Conservation (phyloP, 2,888 invertebrate genomes). For the Rhagium mordax region DNA sequence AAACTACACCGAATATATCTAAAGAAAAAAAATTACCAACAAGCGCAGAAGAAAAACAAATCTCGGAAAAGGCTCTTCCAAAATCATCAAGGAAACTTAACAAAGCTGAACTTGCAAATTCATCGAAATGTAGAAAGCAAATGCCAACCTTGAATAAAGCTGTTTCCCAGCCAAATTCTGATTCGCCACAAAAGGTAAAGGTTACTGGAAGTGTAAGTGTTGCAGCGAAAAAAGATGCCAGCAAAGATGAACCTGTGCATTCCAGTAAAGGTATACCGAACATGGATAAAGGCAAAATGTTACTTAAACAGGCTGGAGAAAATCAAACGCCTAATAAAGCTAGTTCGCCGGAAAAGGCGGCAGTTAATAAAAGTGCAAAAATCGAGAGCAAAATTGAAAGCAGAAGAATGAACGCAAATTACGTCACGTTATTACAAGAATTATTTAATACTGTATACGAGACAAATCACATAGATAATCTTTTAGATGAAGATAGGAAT, state of each 20-base stretch:
- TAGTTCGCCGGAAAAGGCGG: neutral
- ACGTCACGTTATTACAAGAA: neutral
- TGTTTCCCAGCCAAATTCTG: neutral
- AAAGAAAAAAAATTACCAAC: neutral
- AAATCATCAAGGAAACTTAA: too few relatives aligned
- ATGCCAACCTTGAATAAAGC: neutral
- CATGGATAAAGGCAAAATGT: neutral
- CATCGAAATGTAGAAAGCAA: too few relatives aligned
- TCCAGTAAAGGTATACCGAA: neutral
- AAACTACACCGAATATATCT: neutral
- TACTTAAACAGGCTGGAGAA: neutral
- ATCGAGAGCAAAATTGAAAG: neutral
- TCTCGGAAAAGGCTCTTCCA: neutral
- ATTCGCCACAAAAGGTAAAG: neutral
- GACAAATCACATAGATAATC: slow-evolving; percentile 21
- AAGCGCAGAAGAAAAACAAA: neutral
- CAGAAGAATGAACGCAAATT: neutral
- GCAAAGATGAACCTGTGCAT: neutral
- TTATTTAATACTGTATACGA: slow-evolving; percentile 25
- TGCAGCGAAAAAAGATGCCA: neutral
- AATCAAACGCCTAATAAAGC: neutral
- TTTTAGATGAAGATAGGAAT: slow-evolving; percentile 27
- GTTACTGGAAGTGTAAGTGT: neutral
- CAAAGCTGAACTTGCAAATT: too few relatives aligned
- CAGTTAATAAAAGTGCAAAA: neutral